Base-by-base conservation (phyloP, 2,797 vertebrate genomes). In the Moxostoma hubbsi region DNA sequence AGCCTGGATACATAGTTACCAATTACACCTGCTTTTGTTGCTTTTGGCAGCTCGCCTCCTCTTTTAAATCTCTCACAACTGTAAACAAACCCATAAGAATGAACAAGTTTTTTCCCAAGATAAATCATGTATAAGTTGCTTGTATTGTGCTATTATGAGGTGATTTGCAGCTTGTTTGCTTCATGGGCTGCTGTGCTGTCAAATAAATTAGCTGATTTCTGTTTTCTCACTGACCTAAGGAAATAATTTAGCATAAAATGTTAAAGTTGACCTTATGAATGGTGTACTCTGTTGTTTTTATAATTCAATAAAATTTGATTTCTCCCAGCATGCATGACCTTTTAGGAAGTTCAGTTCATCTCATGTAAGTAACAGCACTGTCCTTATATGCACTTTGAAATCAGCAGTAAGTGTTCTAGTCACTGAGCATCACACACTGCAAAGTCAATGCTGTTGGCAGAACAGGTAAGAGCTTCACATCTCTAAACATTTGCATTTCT, bases 1-100 rank as follows among this genome's bases (percentile, higher is more conserved):
- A 50, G 53, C 53, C 77, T 86, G 83, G 79, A 84, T 83, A 85
- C 88, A 82, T 87, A 86, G 87, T 89, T 77, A 73, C 72, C 79
- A 55, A 75, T 80, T 83, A 85, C 36, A 59, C 58, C 83, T 85
- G 71, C 65, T 76, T 87, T 86, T 89, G 83, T 88, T 90, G 81
- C 83, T 87, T 84, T 84, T 63, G 3, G 84, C 59, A 76, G 77
- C 80, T 77, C 73, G 80, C 64, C 8, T 77, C 84, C 84, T 72
- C 80, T 61, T 82, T 82, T 74, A 81, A 85, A 84, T 81, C 86
- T 71, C 49, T 87, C 84, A 67, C 75, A 57, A 64, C 72, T 58
- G 36, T 62, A 62, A 71, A 75, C 70, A 79, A 79, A 68, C 50
- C 70, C 64, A 24, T 47, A 46, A 57, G 16, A 65, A 62, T 51